phyloP scores from a whole-genome alignment of 2,113 vertebrate species.

The Melospiza georgiana region DNA sequence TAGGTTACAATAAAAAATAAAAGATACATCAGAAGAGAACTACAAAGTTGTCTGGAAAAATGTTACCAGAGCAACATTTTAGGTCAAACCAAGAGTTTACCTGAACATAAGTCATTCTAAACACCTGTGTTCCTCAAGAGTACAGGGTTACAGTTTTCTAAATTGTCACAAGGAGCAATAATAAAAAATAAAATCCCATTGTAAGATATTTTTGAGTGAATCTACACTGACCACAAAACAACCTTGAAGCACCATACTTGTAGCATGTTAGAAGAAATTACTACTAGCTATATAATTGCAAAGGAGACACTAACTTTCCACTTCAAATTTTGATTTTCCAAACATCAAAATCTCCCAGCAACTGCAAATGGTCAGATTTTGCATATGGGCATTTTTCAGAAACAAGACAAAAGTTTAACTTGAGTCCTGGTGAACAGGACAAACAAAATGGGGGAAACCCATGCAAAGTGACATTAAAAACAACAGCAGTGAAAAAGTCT shows the following conservation, averaged over 20 bases:
- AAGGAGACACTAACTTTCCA: background rate
- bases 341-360: background rate
- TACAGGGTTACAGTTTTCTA: background rate
- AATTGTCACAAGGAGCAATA: background rate
- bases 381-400: background rate
- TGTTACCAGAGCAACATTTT: background rate
- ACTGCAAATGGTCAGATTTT: background rate
- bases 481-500: background rate
- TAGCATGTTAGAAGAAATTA: background rate
- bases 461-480: background rate
- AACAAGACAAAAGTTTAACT: background rate
- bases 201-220: background rate
- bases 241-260: background rate
- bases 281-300: background rate
- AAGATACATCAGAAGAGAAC: background rate
- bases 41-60: background rate
- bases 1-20: background rate
- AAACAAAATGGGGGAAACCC: background rate
- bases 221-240: background rate
- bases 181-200: background rate
- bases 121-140: fast-evolving
- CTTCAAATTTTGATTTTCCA: background rate
- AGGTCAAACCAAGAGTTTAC: background rate
- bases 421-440: background rate
- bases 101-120: background rate